Percentiles rank a stretch among this genome's conserved stretches.
Conservation (phyloP, 2,113 vertebrate species). For the Poecilia latipinna region DNA sequence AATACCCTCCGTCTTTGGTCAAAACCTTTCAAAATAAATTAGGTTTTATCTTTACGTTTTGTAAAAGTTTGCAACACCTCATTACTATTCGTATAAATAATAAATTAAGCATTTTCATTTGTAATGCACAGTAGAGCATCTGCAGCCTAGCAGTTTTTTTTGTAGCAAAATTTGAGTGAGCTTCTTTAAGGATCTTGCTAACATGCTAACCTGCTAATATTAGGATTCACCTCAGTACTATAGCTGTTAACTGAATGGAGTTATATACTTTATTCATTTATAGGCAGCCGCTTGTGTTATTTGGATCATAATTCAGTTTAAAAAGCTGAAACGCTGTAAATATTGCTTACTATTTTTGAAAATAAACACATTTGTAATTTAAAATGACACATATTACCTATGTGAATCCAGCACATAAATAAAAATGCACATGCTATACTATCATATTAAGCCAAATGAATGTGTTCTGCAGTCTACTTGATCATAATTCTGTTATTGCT, state of each 20-base stretch:
- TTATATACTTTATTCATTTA: too few relatives aligned
- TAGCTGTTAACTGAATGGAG: too few relatives aligned
- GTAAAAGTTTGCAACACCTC: neutral
- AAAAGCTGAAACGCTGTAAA: neutral
- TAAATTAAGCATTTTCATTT: neutral
- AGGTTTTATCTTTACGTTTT: neutral
- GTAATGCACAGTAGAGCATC: neutral
- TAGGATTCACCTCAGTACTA: too few relatives aligned
- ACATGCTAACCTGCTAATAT: too few relatives aligned
- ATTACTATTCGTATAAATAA: neutral
- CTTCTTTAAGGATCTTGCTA: too few relatives aligned
- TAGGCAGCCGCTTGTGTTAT: neutral
- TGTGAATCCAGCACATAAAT: neutral
- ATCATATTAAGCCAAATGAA: neutral
- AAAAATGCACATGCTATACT: neutral
- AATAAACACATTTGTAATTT: neutral
- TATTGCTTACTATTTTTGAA: neutral
- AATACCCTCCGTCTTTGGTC: too few relatives aligned
- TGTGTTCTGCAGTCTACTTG: neutral
- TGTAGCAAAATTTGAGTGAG: too few relatives aligned
- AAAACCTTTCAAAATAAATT: too few relatives aligned
- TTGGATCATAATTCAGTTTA: neutral
- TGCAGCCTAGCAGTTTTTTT: too few relatives aligned
- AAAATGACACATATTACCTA: neutral
- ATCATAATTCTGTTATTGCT: slow-evolving; percentile 6